Base-by-base conservation (phyloP, 2,113 vertebrate genomes). In the Mellivora capensis region DNA sequence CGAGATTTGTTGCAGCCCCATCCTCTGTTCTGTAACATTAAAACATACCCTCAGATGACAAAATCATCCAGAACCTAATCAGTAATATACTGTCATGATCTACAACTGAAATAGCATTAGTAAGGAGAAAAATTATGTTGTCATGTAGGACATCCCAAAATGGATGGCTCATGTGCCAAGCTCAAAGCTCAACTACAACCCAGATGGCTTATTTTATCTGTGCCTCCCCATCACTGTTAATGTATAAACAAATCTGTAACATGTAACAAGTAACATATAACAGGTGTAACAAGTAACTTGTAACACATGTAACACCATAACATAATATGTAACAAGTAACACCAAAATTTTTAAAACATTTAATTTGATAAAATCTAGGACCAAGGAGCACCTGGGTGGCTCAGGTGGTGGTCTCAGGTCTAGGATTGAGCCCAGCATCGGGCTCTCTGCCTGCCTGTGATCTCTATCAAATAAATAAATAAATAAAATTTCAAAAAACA, bases 11-110 rank as follows among this genome's bases (percentile, higher is more conserved):
- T 39, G n/a, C 62, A 74, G 93, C 81, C 61, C 57, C 96, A 37
- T 98, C 93, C 17, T 98, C 97, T 89, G 67, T 90, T 94, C 99
- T 99, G 97, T 97, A 99, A 98, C 1, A 89, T 1, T 57, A 81
- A 97, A 85, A 87, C 42, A 27, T 15, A 52, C 67, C 14, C 8
- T 87, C 47, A 69, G 39, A 37, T 37, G 1, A 91, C 39, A 89
- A 14, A 69, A 72, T 39, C 15, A 21, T 90, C 67, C 82, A 62
- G 9, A 23, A 64, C 31, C 29, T 34, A 77, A 84, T 64, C n/a
- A 72, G 9, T 15, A 91, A 1, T 52, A 44, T 20, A 34, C 31
- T 57, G 2, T 49, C 25, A 14, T 25, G 14, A 77, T 2, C 39
- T 37, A 80, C 31, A 47, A 52, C 13, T 34, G 3, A 59, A 88